Evolutionary conservation across 2,113 vertebrate species (phyloP).

Genomic region (Perca schrenkii): DNA sequence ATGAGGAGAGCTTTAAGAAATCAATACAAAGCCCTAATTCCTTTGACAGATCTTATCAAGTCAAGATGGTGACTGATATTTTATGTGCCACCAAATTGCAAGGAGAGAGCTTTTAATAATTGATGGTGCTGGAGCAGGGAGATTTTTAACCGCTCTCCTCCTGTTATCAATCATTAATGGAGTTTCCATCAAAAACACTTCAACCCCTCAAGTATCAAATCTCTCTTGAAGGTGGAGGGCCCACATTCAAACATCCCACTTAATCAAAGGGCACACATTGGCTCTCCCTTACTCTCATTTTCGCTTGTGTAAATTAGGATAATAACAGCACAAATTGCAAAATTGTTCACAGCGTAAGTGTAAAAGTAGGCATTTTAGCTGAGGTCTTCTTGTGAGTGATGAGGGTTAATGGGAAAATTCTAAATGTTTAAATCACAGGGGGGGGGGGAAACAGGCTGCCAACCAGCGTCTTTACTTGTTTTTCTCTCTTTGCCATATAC

Average conservation of each 20-base stretch:
- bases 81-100: slow-evolving; percentile 91
- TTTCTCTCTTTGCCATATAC: background rate
- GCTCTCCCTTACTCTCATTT: slow-evolving; percentile 53
- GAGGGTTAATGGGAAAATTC: slow-evolving; percentile 73
- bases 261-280: slow-evolving; percentile 80
- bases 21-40: slow-evolving; percentile 69
- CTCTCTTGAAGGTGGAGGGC: slow-evolving; percentile 85
- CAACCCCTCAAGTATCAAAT: slow-evolving; percentile 87
- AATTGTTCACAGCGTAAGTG: slow-evolving; percentile 69
- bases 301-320: slow-evolving; percentile 71
- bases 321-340: slow-evolving; percentile 74
- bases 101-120: slow-evolving; percentile 94
- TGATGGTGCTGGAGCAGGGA: slow-evolving; percentile 94
- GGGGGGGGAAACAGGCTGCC: slow-evolving; percentile 6
- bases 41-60: slow-evolving; percentile 80
- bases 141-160: slow-evolving; percentile 91
- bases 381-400: slow-evolving; percentile 66
- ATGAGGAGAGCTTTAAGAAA: slow-evolving; percentile 54
- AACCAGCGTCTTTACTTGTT: slow-evolving; percentile 14
- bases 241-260: slow-evolving; percentile 81
- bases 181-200: slow-evolving; percentile 96
- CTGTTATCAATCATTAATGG: slow-evolving; percentile 99
- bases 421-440: slow-evolving; percentile 65
- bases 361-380: slow-evolving; percentile 66
- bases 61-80: slow-evolving; percentile 87